Conservation (phyloP, 2,888 invertebrate species). For the Bibio marci region DNA sequence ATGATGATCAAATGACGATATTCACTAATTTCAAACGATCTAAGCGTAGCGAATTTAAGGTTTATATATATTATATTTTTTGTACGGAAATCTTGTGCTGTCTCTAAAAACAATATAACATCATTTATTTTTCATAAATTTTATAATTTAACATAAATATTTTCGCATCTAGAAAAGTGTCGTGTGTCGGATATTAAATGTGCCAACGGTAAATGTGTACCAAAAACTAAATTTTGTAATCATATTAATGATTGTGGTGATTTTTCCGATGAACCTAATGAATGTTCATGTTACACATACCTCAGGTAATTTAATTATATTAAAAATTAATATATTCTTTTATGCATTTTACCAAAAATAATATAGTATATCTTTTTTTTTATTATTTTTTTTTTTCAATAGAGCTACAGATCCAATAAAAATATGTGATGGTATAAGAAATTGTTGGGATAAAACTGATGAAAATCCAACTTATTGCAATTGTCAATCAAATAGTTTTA, state of each 20-base stretch:
- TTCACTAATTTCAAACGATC: too few relatives aligned
- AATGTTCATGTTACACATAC: constrained; percentile 47
- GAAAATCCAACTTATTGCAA: constrained; percentile 48
- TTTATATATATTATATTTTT: too few relatives aligned
- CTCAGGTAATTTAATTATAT: constrained; percentile 28
- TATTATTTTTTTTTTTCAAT: not conserved
- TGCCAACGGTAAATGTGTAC: constrained; percentile 44
- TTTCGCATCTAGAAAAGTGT: constrained; percentile 50
- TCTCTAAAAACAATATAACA: too few relatives aligned
- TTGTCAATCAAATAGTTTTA: constrained; percentile 35
- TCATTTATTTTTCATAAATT: too few relatives aligned
- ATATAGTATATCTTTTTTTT: not conserved
- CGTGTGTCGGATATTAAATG: constrained; percentile 46
- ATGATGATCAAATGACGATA: too few relatives aligned
- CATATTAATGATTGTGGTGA: constrained; percentile 51
- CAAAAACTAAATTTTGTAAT: constrained; percentile 52
- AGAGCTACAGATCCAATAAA: constrained; percentile 45
- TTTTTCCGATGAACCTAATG: constrained; percentile 49
- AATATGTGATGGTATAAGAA: constrained; percentile 58
- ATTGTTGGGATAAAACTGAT: constrained; percentile 62
- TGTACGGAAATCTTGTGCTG: too few relatives aligned
- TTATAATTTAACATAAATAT: too few relatives aligned
- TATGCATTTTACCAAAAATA: not conserved
- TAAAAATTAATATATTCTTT: not conserved
- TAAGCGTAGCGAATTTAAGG: too few relatives aligned